Evolutionary conservation across 2,797 vertebrate species (phyloP).

Genomic region (Phaenicophaeus curvirostris): DNA sequence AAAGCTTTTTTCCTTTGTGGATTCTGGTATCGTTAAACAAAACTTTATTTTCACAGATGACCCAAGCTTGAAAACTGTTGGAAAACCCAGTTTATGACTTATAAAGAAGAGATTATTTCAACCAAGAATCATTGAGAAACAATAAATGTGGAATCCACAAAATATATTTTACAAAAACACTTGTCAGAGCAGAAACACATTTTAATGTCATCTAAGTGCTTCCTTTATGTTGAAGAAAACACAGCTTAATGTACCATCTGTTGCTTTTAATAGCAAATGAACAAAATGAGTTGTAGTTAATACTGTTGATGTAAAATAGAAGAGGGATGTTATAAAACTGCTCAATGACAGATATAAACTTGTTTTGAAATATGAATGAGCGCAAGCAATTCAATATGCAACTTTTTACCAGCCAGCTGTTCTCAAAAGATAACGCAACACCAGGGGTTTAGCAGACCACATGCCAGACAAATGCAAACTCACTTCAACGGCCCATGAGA

Average conservation of each 20-base stretch:
- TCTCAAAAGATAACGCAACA: not conserved
- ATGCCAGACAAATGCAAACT: not conserved
- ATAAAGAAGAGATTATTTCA: not conserved
- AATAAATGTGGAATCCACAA: not conserved
- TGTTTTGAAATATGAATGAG: slow-evolving; percentile 35
- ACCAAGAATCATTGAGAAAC: not conserved
- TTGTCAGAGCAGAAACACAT: not conserved
- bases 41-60: not conserved
- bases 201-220: not conserved
- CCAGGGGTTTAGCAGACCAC: not conserved
- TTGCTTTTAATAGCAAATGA: slow-evolving; percentile 37
- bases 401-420: slow-evolving; percentile 28
- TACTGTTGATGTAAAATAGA: slow-evolving; percentile 39
- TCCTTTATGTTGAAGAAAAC: slow-evolving; percentile 2
- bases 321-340: slow-evolving; percentile 37
- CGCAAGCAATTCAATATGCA: not conserved
- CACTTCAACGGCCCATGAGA: not conserved
- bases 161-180: not conserved
- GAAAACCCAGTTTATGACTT: not conserved
- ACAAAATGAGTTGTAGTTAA: slow-evolving; percentile 25
- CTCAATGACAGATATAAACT: slow-evolving; percentile 29
- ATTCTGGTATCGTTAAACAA: not conserved
- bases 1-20: not conserved
- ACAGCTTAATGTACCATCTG: slow-evolving; percentile 28
- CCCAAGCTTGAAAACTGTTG: not conserved